Evolutionary conservation across 2,888 invertebrate genomes (phyloP), one percentile per base, ranked within the genome.

Genomic region (Tetragnatha montana): DNA sequence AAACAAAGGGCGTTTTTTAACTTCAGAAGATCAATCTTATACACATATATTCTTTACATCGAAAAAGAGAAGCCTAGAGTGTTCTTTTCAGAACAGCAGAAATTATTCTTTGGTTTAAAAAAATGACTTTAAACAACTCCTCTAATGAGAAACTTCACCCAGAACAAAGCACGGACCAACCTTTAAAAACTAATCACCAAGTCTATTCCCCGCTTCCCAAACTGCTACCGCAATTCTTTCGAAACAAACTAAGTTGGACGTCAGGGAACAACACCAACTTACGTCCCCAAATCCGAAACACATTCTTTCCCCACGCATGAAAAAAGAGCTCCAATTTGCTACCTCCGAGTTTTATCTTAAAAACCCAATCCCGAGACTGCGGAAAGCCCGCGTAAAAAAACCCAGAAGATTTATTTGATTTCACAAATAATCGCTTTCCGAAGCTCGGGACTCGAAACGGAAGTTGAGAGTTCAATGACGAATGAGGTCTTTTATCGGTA

Each of bases 401-500:
- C 6, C 60, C 4, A 60, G 60, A 60, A 60, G 60, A 60, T 60
- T 60, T 60, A 60, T 60, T 60, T 10, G 60, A 60, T 60, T 60
- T 60, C 17, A 60, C 76, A 76, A 76, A 76, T 76, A 76, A 76
- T 76, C 76, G 50, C 76, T 69, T 80, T 80, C 35, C 80, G 68
- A 68, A 69, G 75, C 68, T n/a, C n/a, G 19, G 35, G 22, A 68
- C 80, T 12, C 60, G 75, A 50, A 80, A 68, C 76, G 49, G n/a
- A 49, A 76, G 76, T n/a, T 47, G 19, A 19, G 69, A 69, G 22
- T 70, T 60, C 71, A 50, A 85, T 78, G 85, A 70, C 69, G 49
- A 51, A 79, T 78, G 49, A 50, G 78, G 70, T 84, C 83, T 76
- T 75, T 84, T 85, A 79, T 79, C 78, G 85, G 85, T 49, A 71